phyloP scores from a whole-genome alignment of 2,797 vertebrate genomes.

The Cryptoprocta ferox region DNA sequence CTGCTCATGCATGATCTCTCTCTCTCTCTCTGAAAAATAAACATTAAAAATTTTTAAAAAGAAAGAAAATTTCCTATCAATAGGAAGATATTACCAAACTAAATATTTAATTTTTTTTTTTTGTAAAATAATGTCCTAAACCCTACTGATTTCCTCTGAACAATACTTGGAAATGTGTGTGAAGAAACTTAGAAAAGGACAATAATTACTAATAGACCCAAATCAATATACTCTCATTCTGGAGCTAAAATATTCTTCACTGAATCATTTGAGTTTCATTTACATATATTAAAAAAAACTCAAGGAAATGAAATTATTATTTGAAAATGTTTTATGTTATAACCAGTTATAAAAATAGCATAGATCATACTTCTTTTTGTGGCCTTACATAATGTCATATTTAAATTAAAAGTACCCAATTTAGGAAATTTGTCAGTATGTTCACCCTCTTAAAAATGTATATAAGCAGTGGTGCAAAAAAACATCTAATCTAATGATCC shows the following conservation, averaged over 20 bases:
- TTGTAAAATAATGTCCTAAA: neutral
- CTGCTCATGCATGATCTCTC: too few relatives aligned
- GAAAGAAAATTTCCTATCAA: neutral
- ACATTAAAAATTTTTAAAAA: too few relatives aligned
- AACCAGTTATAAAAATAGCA: neutral
- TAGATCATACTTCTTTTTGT: neutral
- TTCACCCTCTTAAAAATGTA: conserved; percentile 6
- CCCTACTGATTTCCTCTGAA: neutral
- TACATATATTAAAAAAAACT: neutral
- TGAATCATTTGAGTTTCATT: neutral
- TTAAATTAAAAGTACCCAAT: conserved; percentile 20
- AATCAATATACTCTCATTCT: conserved; percentile 4
- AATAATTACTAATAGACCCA: neutral
- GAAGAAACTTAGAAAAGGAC: neutral
- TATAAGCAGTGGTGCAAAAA: neutral
- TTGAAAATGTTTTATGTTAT: conserved; percentile 31
- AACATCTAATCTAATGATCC: neutral
- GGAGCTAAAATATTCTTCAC: neutral
- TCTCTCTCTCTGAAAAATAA: too few relatives aligned
- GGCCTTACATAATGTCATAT: neutral
- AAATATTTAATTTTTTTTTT: neutral
- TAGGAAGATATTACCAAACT: neutral
- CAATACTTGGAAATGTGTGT: neutral
- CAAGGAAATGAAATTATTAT: neutral
- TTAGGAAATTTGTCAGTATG: neutral